Conservation (phyloP, 37 sponge, comb jelly and placozoan species). For the Spongia lamella region DNA sequence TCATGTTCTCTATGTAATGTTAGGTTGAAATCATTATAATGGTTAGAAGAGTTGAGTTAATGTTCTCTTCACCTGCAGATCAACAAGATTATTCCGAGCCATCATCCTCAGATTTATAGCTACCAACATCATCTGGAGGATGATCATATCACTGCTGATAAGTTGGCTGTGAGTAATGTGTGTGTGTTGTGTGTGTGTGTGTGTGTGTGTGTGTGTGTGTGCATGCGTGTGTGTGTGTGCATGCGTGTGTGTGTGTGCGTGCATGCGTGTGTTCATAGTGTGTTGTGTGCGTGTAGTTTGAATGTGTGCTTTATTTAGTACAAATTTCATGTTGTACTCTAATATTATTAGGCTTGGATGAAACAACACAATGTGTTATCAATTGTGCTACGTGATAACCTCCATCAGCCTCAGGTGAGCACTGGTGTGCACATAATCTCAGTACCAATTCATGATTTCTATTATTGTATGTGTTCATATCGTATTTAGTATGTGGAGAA, state of each 20-base stretch:
- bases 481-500: constrained; percentile 95
- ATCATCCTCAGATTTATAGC: constrained; percentile 47
- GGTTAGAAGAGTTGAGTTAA: no score
- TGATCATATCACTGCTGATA: constrained; percentile 69
- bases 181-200: no score
- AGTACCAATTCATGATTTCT: no score
- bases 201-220: constrained; percentile 1
- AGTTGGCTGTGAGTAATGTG: constrained; percentile 68
- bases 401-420: constrained; percentile 83
- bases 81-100: constrained; percentile 75
- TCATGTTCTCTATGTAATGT: no score
- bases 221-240: constrained; percentile 8
- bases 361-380: constrained; percentile 81
- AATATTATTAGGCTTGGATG: constrained; percentile 60
- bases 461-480: no score
- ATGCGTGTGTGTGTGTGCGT: neutral
- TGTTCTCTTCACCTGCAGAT: constrained; percentile 23
- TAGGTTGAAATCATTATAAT: no score
- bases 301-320: neutral
- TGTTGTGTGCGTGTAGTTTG: neutral
- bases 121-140: constrained; percentile 44
- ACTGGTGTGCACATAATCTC: no score
- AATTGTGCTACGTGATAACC: constrained; percentile 91
- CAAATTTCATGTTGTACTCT: no score
- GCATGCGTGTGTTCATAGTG: neutral